Percentiles rank a stretch among this genome's conserved stretches.
Evolutionary conservation across 1,140 invertebrate species (phyloP).

Genomic region (Cherax quadricarinatus): DNA sequence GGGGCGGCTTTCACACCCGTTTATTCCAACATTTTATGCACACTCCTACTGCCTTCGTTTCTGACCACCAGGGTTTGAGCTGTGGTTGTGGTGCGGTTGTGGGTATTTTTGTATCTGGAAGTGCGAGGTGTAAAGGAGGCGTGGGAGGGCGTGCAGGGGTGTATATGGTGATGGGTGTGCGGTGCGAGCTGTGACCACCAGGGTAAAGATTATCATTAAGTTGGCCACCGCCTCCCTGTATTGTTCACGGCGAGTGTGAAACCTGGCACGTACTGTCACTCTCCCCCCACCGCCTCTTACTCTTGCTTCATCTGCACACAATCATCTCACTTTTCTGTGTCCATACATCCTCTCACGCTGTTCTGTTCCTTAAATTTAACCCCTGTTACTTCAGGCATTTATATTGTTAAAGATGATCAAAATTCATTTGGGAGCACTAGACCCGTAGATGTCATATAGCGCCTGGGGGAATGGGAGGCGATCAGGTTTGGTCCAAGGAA

Average conservation of each 20-base stretch:
- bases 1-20: too few species aligned
- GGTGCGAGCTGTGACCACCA: neutral
- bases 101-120: neutral
- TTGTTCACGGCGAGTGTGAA: neutral
- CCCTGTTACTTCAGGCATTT: too few species aligned
- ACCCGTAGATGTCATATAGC: too few species aligned
- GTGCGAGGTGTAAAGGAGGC: neutral
- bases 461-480: too few species aligned
- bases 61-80: neutral
- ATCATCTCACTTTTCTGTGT: too few species aligned
- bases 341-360: too few species aligned
- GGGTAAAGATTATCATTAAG: neutral
- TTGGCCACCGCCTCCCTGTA: neutral
- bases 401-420: too few species aligned
- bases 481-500: too few species aligned
- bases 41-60: neutral
- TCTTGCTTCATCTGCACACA: too few species aligned
- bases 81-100: neutral
- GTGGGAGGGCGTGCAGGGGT: neutral
- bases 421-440: too few species aligned
- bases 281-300: too few species aligned
- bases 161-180: neutral
- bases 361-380: too few species aligned
- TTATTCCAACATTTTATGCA: neutral
- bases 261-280: neutral